A percentile compares a stretch with the other conserved stretches of the same genome.
phyloP scores from a whole-genome alignment of 2,113 vertebrate species.

The Calypte anna region DNA sequence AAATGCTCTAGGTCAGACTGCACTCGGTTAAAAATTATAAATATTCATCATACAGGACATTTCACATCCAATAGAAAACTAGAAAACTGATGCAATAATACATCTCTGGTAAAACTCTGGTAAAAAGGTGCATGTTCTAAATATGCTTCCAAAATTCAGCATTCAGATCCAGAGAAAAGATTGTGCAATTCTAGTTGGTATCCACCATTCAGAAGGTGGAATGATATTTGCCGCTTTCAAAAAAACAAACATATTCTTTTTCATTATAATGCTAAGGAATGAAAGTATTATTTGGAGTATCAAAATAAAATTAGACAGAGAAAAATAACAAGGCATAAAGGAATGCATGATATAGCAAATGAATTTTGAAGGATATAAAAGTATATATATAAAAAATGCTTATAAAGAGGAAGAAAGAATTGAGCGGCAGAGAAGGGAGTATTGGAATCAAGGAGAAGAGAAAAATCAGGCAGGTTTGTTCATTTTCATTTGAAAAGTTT shows the following conservation, averaged over 20 bases:
- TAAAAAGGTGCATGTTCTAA: not conserved
- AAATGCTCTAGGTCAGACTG: not conserved
- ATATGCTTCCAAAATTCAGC: not conserved
- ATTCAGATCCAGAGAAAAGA: not conserved
- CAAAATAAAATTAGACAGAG: not conserved
- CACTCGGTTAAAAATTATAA: not conserved
- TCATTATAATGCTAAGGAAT: not conserved
- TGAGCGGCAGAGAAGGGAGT: not conserved
- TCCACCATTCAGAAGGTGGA: not conserved
- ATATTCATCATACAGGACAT: not conserved
- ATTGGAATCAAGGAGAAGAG: not conserved
- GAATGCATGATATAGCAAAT: not conserved
- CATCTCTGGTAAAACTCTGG: not conserved
- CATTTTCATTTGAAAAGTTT: not conserved
- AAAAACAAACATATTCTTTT: not conserved
- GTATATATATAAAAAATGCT: not conserved
- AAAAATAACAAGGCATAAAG: not conserved
- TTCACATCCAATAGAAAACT: not conserved
- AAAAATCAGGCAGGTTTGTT: not conserved
- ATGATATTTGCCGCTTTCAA: conserved; percentile 2
- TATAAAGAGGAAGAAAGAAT: not conserved
- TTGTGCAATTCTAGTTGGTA: not conserved
- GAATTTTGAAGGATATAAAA: not conserved
- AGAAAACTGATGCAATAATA: not conserved
- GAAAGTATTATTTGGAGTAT: not conserved